These are phyloP conservation scores for Laupala kohalensis DNA, from an alignment of 1,140 invertebrate genomes.

Conservation along the genomic window DNA sequence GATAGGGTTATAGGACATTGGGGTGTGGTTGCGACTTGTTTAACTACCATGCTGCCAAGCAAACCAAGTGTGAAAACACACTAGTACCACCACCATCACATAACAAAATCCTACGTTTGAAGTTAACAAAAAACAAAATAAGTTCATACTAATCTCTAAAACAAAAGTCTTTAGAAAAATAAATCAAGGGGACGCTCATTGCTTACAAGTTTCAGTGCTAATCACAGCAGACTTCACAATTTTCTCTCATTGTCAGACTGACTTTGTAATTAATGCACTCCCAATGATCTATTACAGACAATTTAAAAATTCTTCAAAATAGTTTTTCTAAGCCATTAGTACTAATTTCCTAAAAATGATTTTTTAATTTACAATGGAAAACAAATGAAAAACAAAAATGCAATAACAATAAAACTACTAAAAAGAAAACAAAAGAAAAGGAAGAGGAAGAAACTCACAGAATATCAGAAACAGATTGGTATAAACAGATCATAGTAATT, in stretches of 20 bases:
- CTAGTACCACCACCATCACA: background rate
- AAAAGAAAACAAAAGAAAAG: background rate
- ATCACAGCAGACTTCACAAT: background rate
- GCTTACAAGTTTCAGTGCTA: background rate
- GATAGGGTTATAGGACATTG: background rate
- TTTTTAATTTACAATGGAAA: background rate
- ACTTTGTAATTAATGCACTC: background rate
- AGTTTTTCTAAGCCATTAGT: background rate
- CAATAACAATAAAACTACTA: background rate
- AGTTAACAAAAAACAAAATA: background rate
- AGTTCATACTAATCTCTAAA: background rate
- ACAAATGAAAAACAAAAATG: background rate
- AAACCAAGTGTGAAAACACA: background rate
- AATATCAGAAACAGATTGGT: background rate
- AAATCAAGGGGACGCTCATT: background rate
- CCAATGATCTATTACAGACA: background rate
- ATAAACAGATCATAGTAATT: background rate
- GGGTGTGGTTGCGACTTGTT: background rate
- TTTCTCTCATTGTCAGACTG: background rate
- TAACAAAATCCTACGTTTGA: background rate
- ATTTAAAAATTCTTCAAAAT: background rate
- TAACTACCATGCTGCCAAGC: background rate
- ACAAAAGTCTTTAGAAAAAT: background rate
- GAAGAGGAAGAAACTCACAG: background rate
- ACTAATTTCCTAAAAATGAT: background rate